Evolutionary conservation across 2,888 invertebrate genomes (phyloP).

Genomic region (Rhingia rostrata): DNA sequence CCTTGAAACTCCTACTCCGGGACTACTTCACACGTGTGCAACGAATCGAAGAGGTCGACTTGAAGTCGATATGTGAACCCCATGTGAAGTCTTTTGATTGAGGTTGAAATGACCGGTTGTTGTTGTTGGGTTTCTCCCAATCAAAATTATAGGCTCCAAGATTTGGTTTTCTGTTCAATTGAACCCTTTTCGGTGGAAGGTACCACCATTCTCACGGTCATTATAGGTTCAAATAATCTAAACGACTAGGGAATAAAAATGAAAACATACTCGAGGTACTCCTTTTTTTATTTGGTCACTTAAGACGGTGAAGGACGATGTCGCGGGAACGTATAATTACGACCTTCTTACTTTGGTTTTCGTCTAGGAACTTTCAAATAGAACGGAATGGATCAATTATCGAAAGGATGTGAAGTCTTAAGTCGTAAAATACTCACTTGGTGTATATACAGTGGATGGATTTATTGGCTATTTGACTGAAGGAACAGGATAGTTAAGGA

Average conservation of each 20-base stretch:
- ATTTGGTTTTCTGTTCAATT: background rate
- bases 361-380: background rate
- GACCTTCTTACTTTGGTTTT: background rate
- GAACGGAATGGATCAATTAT: conserved; percentile 5
- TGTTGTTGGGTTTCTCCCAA: background rate
- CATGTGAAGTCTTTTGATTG: conserved; percentile 25
- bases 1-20: background rate
- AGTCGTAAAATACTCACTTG: conserved; percentile 1
- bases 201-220: conserved; percentile 45
- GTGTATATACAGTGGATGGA: background rate
- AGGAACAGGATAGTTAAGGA: background rate
- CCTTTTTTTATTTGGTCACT: conserved; percentile 14
- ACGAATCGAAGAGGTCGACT: background rate
- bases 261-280: conserved; percentile 5
- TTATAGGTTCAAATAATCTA: conserved; percentile 22
- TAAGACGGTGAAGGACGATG: conserved; percentile 30
- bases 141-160: conserved; percentile 37
- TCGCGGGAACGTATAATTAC: conserved; percentile 28
- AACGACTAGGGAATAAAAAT: background rate
- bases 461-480: conserved; percentile 28
- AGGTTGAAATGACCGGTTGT: background rate
- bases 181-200: conserved; percentile 27
- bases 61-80: conserved; percentile 8
- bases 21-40: conserved; percentile 39
- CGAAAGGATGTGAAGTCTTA: conserved; percentile 30